Percentiles rank a stretch among this genome's conserved stretches.
Evolutionary conservation across 2,797 vertebrate genomes (phyloP).

Genomic region (Vireo griseus): DNA sequence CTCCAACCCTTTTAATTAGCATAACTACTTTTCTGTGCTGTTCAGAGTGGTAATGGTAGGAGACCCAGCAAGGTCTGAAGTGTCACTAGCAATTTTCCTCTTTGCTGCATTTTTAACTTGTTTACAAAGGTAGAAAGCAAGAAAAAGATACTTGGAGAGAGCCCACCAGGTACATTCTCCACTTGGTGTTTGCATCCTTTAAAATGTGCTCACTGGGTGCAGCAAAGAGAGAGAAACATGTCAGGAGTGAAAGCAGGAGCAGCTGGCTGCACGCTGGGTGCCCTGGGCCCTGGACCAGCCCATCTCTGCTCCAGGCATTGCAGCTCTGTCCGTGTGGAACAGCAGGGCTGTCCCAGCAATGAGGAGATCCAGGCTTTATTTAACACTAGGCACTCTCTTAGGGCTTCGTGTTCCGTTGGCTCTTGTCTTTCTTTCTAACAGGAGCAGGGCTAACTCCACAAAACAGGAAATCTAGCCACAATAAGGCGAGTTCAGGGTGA

Average conservation of each 20-base stretch:
- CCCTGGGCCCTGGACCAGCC: neutral
- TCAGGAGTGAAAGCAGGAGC: neutral
- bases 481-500: neutral
- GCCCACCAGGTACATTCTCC: neutral
- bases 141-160: neutral
- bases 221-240: neutral
- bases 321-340: neutral
- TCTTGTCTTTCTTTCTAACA: neutral
- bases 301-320: neutral
- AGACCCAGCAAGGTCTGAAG: neutral
- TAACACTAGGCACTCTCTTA: neutral
- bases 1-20: neutral
- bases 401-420: neutral
- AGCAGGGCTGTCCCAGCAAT: neutral
- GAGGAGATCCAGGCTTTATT: neutral
- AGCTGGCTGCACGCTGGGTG: neutral
- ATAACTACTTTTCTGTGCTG: neutral
- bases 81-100: neutral
- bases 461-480: neutral
- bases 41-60: neutral
- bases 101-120: constrained; percentile 6
- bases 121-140: constrained; percentile 1
- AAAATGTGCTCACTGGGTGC: neutral
- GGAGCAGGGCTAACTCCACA: neutral
- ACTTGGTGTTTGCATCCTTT: neutral